Percentiles rank a stretch among this genome's conserved stretches.
phyloP scores from a whole-genome alignment of 2,797 vertebrate genomes.

The Enteromius paludinosus region DNA sequence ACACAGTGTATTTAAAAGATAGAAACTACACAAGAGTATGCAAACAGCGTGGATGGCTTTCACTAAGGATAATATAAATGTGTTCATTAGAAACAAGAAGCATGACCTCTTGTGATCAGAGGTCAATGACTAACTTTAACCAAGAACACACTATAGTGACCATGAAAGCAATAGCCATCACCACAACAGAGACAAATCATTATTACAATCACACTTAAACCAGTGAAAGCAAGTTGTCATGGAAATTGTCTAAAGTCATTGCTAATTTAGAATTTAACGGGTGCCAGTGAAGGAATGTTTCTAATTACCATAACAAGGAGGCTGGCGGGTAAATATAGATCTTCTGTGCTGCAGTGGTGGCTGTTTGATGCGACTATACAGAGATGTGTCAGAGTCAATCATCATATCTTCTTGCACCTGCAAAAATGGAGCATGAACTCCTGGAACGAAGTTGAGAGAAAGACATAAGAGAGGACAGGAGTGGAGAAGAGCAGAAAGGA shows the following conservation, averaged over 20 bases:
- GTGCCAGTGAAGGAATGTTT: constrained; percentile 55
- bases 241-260: constrained; percentile 43
- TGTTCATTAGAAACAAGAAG: background rate
- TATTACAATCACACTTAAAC: constrained; percentile 17
- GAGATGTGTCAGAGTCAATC: constrained; percentile 77
- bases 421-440: constrained; percentile 73
- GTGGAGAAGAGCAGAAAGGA: constrained; percentile 36
- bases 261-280: constrained; percentile 53
- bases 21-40: background rate
- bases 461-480: constrained; percentile 40
- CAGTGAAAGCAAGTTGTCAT: constrained; percentile 49
- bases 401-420: constrained; percentile 76
- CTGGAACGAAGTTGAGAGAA: constrained; percentile 37
- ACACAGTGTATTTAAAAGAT: constrained; percentile 4
- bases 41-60: background rate
- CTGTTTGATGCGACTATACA: constrained; percentile 59
- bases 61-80: constrained; percentile 14
- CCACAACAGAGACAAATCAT: constrained; percentile 32
- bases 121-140: constrained; percentile 3
- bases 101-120: constrained; percentile 18
- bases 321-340: constrained; percentile 66
- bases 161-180: background rate
- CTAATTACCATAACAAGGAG: constrained; percentile 61
- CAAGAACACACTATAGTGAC: background rate
- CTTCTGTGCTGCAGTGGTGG: constrained; percentile 52